phyloP scores from a whole-genome alignment of 2,797 vertebrate species.

The Myotis planiceps region DNA sequence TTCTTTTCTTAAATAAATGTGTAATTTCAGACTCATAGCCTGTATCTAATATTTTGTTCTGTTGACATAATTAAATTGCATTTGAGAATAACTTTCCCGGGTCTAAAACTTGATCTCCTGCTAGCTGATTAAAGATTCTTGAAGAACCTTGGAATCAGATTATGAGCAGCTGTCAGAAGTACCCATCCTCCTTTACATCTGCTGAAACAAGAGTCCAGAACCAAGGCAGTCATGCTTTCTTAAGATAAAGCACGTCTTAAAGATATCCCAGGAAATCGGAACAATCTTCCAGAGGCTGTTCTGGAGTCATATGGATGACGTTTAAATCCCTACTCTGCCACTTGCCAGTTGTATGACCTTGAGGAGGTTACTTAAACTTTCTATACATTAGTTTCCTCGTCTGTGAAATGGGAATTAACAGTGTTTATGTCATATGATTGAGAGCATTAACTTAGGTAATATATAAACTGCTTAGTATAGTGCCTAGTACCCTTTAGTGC shows the following conservation, averaged over 20 bases:
- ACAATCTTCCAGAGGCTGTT: background rate
- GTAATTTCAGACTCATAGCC: slow-evolving; percentile 2
- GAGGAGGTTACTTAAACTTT: slow-evolving; percentile 2
- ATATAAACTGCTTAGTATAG: background rate
- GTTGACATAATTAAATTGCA: background rate
- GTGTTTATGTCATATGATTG: background rate
- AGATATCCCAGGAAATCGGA: background rate
- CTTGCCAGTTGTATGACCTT: background rate
- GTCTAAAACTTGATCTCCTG: background rate
- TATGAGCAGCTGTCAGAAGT: background rate
- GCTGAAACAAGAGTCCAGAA: slow-evolving; percentile 3
- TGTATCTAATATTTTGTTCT: slow-evolving; percentile 14
- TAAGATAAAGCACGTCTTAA: background rate
- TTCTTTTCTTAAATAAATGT: slow-evolving; percentile 6
- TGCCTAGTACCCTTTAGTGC: background rate
- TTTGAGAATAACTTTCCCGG: background rate
- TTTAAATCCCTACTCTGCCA: background rate
- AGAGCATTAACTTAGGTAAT: background rate
- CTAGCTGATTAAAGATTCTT: background rate
- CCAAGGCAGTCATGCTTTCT: background rate
- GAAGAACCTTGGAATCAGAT: background rate
- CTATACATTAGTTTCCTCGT: background rate
- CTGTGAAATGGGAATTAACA: slow-evolving; percentile 5
- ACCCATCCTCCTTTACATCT: background rate
- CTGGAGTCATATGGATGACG: background rate